phyloP scores from a whole-genome alignment of 2,113 vertebrate species.

The Orycteropus afer region DNA sequence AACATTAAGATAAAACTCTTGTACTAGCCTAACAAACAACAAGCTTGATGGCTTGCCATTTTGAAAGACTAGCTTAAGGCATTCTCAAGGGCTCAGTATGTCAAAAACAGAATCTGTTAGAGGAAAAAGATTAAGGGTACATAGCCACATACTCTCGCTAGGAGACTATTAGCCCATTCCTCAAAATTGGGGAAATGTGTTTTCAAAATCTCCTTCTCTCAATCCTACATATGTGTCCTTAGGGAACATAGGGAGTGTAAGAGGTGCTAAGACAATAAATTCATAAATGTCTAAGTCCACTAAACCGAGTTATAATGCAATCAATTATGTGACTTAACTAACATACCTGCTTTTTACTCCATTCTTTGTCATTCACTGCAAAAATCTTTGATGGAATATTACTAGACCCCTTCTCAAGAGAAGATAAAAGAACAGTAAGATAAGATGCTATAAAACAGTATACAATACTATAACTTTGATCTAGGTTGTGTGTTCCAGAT shows the following conservation, averaged over 20 bases:
- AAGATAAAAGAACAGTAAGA: background rate
- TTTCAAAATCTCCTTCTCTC: background rate
- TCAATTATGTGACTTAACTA: background rate
- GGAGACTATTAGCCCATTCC: background rate
- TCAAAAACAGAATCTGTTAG: background rate
- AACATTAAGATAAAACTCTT: constrained; percentile 45
- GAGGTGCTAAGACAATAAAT: background rate
- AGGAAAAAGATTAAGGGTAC: background rate
- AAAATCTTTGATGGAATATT: background rate
- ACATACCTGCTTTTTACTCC: background rate
- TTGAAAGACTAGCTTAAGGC: background rate
- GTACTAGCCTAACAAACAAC: background rate
- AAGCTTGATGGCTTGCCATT: constrained; percentile 9
- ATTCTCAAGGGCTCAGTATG: background rate
- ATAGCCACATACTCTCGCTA: background rate
- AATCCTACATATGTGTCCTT: fast-evolving
- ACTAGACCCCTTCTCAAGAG: background rate
- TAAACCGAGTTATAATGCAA: background rate
- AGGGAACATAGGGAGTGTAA: background rate
- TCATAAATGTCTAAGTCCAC: background rate
- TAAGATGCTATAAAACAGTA: background rate
- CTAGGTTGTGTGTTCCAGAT: background rate
- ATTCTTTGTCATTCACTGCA: background rate
- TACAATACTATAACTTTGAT: background rate
- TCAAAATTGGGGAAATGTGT: background rate